Evolutionary conservation across 2,888 invertebrate genomes (phyloP).

Genomic region (Acanthopleura granulata): DNA sequence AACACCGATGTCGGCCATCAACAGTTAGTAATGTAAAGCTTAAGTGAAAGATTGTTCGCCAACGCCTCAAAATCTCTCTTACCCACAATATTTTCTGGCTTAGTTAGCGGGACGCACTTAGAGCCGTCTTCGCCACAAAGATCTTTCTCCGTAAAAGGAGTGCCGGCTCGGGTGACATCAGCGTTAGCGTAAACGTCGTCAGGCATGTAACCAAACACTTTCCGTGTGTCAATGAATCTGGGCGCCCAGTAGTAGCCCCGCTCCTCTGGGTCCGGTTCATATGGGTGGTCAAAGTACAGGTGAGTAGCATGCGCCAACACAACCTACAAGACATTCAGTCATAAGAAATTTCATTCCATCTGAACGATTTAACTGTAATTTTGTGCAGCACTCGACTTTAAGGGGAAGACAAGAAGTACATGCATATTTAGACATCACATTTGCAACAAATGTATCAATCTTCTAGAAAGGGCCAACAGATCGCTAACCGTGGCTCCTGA

Average conservation of each 20-base stretch:
- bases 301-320: constrained; percentile 46
- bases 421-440: too few species aligned
- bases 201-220: constrained; percentile 43
- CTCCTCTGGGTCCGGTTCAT: constrained; percentile 55
- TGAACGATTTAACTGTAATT: too few species aligned
- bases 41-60: too few species aligned
- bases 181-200: constrained; percentile 44
- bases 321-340: constrained; percentile 29
- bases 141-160: constrained; percentile 22
- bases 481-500: too few species aligned
- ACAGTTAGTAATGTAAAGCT: too few species aligned
- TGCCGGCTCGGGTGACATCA: constrained; percentile 26
- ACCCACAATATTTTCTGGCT: background rate
- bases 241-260: constrained; percentile 56
- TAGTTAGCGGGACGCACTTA: background rate
- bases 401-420: too few species aligned
- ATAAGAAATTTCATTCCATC: too few species aligned
- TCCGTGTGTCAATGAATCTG: constrained; percentile 40
- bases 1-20: too few species aligned
- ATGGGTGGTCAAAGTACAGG: constrained; percentile 55
- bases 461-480: too few species aligned
- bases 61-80: background rate
- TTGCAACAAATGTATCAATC: too few species aligned
- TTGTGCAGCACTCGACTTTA: too few species aligned
- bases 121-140: constrained; percentile 15